Evolutionary conservation across 2,797 vertebrate genomes (phyloP), one percentile per base, ranked within the genome.

Genomic region (Botia kubotai): DNA sequence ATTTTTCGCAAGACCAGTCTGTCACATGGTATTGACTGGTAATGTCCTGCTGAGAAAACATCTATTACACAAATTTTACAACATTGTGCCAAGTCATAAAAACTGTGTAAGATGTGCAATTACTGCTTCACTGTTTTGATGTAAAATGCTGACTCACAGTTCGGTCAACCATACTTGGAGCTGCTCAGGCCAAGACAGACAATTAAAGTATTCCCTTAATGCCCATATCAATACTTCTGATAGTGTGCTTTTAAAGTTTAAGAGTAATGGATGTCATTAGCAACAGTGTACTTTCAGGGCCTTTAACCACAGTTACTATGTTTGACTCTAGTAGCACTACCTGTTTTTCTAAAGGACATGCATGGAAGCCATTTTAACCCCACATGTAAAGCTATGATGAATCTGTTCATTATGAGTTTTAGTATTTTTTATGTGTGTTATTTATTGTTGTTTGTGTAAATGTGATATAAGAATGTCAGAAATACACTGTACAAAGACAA

Each of bases 241-340:
- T 82, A 65, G 74, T 69, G 65, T 81, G 65, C 80, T 75, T 80
- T 79, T 77, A 80, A 77, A 82, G 53, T 74, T 26, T 68, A 50
- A 80, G 43, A 84, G 55, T 70, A 77, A 79, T 81, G 77, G 82
- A 82, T 82, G 84, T 84, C 74, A 86, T 86, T 86, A 84, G 12
- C 60, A 57, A 57, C 72, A 75, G 57, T 53, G 60, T 52, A 68
- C 83, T 63, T 74, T 21, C 29, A 48, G 73, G 29, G 75, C 63
- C 65, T 74, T 78, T 21, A 58, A 16, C 57, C 21, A 39, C 52
- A 48, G 21, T 62, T 57, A 36, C 48, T 81, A 48, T 75, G 62
- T 62, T 62, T 46, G 39, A 76, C 67, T 82, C 48, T 77, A 46
- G 72, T 77, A 65, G 57, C 48, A 39, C 13, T 62, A 43, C 10